These are phyloP conservation scores for Brenthis ino DNA, from an alignment of 2,888 invertebrate genomes.

Conservation along the genomic window DNA sequence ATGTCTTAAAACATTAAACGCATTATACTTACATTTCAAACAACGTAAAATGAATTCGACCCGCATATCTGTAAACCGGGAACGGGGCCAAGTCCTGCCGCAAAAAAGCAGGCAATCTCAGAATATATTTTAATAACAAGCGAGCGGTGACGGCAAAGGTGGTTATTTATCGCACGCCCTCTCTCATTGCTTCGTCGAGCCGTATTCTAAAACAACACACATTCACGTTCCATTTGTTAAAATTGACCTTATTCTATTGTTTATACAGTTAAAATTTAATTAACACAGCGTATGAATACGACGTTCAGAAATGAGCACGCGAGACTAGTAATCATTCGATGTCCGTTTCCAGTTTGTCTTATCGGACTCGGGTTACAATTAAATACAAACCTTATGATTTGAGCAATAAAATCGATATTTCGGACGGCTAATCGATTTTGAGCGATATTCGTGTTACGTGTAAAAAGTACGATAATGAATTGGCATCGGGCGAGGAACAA, in stretches of 20 bases:
- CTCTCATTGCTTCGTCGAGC: slow-evolving; percentile 77
- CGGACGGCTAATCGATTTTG: slow-evolving; percentile 2
- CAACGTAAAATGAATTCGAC: slow-evolving; percentile 49
- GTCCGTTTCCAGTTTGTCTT: slow-evolving; percentile 72
- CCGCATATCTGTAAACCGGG: slow-evolving; percentile 57
- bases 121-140: slow-evolving; percentile 78
- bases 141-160: slow-evolving; percentile 79
- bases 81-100: slow-evolving; percentile 56
- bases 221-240: slow-evolving; percentile 47
- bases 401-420: slow-evolving; percentile 41
- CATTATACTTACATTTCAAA: slow-evolving; percentile 39
- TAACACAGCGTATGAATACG: slow-evolving; percentile 55
- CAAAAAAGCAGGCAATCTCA: slow-evolving; percentile 76
- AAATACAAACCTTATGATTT: slow-evolving; percentile 48
- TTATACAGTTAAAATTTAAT: slow-evolving; percentile 59
- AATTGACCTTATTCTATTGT: slow-evolving; percentile 53
- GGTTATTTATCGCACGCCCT: slow-evolving; percentile 82
- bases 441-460: slow-evolving; percentile 68
- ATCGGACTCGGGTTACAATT: slow-evolving; percentile 49
- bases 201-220: slow-evolving; percentile 68
- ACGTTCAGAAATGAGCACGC: slow-evolving; percentile 64
- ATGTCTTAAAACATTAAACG: slow-evolving; percentile 27
- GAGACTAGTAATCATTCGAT: slow-evolving; percentile 79
- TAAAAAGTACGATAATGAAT: slow-evolving; percentile 77
- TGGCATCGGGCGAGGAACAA: slow-evolving; percentile 70